Evolutionary conservation across 2,888 invertebrate genomes (phyloP).

Genomic region (Neoscelio sp.): DNA sequence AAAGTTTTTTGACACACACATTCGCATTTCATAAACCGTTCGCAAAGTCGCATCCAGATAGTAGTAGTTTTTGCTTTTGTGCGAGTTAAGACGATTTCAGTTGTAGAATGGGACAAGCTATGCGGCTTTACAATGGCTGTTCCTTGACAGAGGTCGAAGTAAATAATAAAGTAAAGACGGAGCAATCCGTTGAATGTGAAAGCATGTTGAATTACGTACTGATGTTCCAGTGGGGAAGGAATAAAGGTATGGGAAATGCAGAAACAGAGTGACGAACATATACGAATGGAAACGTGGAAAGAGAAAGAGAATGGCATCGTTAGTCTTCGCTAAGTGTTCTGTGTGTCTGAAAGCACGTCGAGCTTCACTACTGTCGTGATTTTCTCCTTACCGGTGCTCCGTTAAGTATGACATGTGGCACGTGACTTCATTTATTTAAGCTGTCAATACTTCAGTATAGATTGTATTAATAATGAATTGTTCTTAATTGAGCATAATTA

Average conservation of each 20-base stretch:
- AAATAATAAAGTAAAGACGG: slow-evolving; percentile 64
- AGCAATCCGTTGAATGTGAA: slow-evolving; percentile 54
- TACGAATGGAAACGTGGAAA: background rate
- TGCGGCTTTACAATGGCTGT: slow-evolving; percentile 30
- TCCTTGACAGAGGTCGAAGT: slow-evolving; percentile 44
- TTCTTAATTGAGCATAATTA: background rate
- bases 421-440: slow-evolving; percentile 13
- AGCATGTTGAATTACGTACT: slow-evolving; percentile 48
- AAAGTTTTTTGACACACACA: background rate
- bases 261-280: slow-evolving; percentile 28
- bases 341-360: slow-evolving; percentile 53
- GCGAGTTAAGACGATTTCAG: slow-evolving; percentile 12
- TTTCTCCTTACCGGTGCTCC: slow-evolving; percentile 16
- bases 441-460: slow-evolving; percentile 10
- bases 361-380: slow-evolving; percentile 55
- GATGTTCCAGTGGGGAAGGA: slow-evolving; percentile 18
- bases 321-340: slow-evolving; percentile 50
- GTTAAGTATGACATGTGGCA: slow-evolving; percentile 5
- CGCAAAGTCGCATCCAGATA: background rate
- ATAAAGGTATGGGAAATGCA: slow-evolving; percentile 16
- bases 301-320: slow-evolving; percentile 38
- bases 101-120: slow-evolving; percentile 8
- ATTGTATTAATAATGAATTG: background rate
- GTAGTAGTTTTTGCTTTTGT: slow-evolving; percentile 9
- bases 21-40: background rate